phyloP scores from a whole-genome alignment of 37 sponge, comb jelly and placozoan genomes.

The Halisarca cf. caerulea region DNA sequence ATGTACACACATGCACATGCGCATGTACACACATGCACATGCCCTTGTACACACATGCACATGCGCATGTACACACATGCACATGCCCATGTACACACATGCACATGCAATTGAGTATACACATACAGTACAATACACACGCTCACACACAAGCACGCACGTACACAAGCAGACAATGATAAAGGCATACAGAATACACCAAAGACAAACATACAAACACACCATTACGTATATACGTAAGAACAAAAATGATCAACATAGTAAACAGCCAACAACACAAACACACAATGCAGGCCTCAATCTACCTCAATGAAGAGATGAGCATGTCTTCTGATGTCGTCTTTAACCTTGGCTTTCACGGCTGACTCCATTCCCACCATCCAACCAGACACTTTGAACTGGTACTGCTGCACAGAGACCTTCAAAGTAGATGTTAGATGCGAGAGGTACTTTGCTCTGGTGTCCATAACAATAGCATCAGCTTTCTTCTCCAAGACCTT shows the following conservation, averaged over 20 bases:
- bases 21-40: too few species aligned
- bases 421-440: slow-evolving; percentile 50
- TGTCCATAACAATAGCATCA: slow-evolving; percentile 11
- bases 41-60: neutral
- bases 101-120: slow-evolving; percentile 7
- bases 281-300: neutral
- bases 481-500: slow-evolving; percentile 90
- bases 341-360: slow-evolving; percentile 5
- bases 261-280: too few species aligned
- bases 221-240: too few species aligned
- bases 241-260: too few species aligned
- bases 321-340: slow-evolving; percentile 1
- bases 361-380: slow-evolving; percentile 87
- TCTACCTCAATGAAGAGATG: neutral
- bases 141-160: too few species aligned
- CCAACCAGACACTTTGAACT: slow-evolving; percentile 75
- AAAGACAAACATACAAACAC: too few species aligned
- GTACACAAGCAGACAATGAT: too few species aligned
- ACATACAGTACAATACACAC: neutral
- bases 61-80: neutral
- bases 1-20: too few species aligned
- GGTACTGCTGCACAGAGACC: slow-evolving; percentile 62
- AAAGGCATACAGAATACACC: too few species aligned
- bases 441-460: slow-evolving; percentile 58
- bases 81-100: slow-evolving; percentile 11